Base-by-base conservation (phyloP, 2,888 invertebrate species). In the Mesorhabditis spiculigera region DNA sequence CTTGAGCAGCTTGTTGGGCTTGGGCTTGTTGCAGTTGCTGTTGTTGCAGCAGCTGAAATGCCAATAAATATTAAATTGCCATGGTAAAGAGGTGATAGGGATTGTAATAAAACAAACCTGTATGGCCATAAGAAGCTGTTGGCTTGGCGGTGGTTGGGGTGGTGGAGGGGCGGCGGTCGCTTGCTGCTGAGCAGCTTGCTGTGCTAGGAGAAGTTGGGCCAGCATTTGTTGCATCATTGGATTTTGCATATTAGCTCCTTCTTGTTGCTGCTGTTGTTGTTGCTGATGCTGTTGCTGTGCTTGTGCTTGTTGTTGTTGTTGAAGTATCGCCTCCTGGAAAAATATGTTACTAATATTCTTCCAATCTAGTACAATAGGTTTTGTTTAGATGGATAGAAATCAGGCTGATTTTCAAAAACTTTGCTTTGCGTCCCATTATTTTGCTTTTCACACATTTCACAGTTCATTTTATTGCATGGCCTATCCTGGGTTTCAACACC, bases 21-120 rank as follows among this genome's bases (percentile, higher is more conserved):
- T 62, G 62, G 5, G 70, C 73, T 8, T 62, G 66, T 43, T 62
- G 71, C 63, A 69, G 68, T 63, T 75, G 76, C 66, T 76, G 76
- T 43, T 71, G 74, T 44, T 75, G 72, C 1, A 65, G 72, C n/a
- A 63, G 13, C 5, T 45, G 43, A 5, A 61, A 13, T 4, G 70
- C 6, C 71, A 71, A 45, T 70, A 62, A 61, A 13, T 70, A 13
- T 16, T n/a, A 13, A 68, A 16, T 6, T 67, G 67, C 16, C 4
- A 13, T 64, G 16, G 67, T n/a, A n/a, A 42, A 28, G 28, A 28
- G 28, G 28, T 28, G 28, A 28, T 28, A 28, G 28, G 28, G 28
- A 28, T 28, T 28, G 28, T 28, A 28, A 28, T 28, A 28, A 28
- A 28, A 28, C 28, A 28, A 28, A 28, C 28, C 28, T 28, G 28